Percentiles rank a stretch among this genome's conserved stretches.
These are phyloP conservation scores for Pseudopleuronectes americanus DNA, from an alignment of 2,797 vertebrate species.

Conservation along the genomic window DNA sequence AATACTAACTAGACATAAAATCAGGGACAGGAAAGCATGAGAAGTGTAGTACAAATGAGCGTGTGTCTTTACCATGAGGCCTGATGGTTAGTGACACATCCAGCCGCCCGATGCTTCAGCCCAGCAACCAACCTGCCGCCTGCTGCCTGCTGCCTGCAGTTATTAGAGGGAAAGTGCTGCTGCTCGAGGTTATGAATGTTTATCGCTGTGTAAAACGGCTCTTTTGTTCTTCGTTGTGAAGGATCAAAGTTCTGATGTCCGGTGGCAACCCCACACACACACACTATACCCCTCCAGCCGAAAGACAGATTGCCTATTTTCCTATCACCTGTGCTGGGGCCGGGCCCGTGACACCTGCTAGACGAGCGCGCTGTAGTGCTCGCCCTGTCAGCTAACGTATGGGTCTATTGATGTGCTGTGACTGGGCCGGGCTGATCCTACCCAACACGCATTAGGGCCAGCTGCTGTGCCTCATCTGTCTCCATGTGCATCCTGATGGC, in stretches of 20 bases:
- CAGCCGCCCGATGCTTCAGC: conserved; percentile 8
- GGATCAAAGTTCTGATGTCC: conserved; percentile 73
- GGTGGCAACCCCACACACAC: conserved; percentile 53
- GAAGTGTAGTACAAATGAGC: background rate
- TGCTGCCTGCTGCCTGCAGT: conserved; percentile 32
- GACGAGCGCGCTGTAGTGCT: conserved; percentile 71
- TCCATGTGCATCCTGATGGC: conserved; percentile 61
- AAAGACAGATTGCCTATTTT: conserved; percentile 78
- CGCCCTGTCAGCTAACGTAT: conserved; percentile 81
- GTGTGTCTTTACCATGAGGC: background rate
- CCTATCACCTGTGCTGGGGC: conserved; percentile 66
- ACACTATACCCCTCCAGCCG: conserved; percentile 17
- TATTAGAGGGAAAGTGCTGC: conserved; percentile 42
- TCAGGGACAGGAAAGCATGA: background rate
- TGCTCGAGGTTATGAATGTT: conserved; percentile 64
- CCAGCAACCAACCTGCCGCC: conserved; percentile 11
- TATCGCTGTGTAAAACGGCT: conserved; percentile 55
- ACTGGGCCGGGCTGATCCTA: conserved; percentile 77
- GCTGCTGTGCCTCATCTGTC: conserved; percentile 78
- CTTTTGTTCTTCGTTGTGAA: conserved; percentile 62
- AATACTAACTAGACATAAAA: background rate
- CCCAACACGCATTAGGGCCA: conserved; percentile 77
- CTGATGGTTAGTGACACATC: too few species aligned
- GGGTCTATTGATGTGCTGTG: conserved; percentile 81
- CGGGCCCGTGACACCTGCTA: conserved; percentile 72